Percentiles rank a stretch among this genome's conserved stretches.
These are phyloP conservation scores for human DNA, from an alignment of 2,113 vertebrate species.

Conservation along the genomic window DNA sequence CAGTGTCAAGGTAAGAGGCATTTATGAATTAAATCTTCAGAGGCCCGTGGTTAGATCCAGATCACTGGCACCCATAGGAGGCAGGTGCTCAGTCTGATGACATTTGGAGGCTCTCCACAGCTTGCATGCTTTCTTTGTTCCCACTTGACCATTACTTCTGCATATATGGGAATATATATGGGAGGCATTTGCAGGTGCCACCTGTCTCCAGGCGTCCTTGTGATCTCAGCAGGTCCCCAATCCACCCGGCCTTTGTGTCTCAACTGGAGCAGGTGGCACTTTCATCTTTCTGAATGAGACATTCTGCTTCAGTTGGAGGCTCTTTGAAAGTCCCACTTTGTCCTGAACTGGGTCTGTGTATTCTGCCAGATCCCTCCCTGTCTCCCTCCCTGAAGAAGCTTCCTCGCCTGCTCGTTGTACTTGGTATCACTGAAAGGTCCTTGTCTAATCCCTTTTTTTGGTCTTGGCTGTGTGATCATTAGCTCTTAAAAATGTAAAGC, in stretches of 20 bases:
- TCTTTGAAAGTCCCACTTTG: accelerated
- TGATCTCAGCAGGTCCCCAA: neutral
- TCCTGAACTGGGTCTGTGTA: accelerated
- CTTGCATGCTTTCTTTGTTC: neutral
- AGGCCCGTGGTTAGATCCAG: accelerated
- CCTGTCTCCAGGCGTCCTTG: neutral
- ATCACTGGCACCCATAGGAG: neutral
- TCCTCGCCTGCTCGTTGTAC: neutral
- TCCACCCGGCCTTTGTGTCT: neutral
- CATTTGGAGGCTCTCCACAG: accelerated
- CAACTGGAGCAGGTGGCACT: neutral
- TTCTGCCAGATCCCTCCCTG: neutral
- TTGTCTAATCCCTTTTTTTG: neutral
- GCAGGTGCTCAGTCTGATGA: neutral
- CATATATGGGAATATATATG: too few species aligned
- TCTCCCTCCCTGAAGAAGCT: neutral
- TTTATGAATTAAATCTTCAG: neutral
- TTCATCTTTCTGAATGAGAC: neutral
- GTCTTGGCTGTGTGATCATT: neutral
- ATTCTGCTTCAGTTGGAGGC: neutral
- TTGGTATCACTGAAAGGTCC: neutral
- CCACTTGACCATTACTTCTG: neutral
- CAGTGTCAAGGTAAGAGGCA: slow-evolving; percentile 97
- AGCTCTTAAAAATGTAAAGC: neutral
- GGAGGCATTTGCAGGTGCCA: neutral